Evolutionary conservation across 2,888 invertebrate genomes (phyloP).

Genomic region (Hydraecia micacea): DNA sequence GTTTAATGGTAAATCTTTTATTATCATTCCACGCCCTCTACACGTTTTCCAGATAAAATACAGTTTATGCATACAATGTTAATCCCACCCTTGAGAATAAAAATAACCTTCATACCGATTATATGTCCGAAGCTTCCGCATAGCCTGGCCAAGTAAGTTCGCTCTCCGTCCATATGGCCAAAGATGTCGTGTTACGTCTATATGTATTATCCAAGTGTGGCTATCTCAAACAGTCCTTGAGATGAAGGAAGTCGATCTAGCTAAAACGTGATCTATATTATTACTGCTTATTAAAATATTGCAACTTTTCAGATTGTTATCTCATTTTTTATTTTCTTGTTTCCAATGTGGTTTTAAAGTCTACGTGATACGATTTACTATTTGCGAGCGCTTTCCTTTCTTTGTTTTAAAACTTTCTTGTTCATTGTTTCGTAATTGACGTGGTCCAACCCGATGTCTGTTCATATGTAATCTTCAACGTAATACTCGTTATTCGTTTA

Average conservation of each 20-base stretch:
- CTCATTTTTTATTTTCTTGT: constrained; percentile 24
- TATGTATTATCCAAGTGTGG: constrained; percentile 61
- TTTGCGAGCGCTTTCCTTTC: constrained; percentile 82
- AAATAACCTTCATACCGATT: constrained; percentile 78
- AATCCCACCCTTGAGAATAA: constrained; percentile 81
- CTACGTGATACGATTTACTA: constrained; percentile 78
- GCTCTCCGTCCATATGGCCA: constrained; percentile 67
- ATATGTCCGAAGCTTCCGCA: constrained; percentile 77
- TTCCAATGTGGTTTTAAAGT: constrained; percentile 67
- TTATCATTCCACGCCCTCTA: constrained; percentile 35
- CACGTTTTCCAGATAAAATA: constrained; percentile 63
- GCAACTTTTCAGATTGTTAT: constrained; percentile 22
- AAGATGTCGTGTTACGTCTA: constrained; percentile 70
- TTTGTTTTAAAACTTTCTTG: constrained; percentile 84
- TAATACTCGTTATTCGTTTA: constrained; percentile 79
- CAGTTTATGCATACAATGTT: constrained; percentile 74
- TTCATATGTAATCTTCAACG: constrained; percentile 82
- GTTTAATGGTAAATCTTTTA: constrained; percentile 26
- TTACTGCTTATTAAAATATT: constrained; percentile 37
- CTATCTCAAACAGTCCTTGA: constrained; percentile 67
- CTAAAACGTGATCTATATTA: constrained; percentile 67
- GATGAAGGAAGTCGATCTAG: constrained; percentile 71
- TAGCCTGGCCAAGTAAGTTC: constrained; percentile 62
- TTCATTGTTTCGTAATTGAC: constrained; percentile 86
- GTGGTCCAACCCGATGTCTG: constrained; percentile 73